Conservation (phyloP, 2,888 invertebrate genomes). For the Timandra comae region DNA sequence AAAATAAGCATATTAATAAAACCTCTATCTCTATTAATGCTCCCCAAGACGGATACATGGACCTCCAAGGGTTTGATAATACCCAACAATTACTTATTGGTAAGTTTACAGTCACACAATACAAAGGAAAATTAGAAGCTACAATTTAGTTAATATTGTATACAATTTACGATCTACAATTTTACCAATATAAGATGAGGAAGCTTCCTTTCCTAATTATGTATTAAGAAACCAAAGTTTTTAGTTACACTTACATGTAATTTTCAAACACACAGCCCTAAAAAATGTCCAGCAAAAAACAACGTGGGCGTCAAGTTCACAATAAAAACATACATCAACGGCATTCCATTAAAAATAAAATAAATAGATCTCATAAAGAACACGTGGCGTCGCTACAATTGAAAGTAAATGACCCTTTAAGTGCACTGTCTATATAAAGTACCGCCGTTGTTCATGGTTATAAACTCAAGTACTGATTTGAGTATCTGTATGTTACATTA, state of each 20-base stretch:
- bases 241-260: too few relatives aligned
- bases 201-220: too few relatives aligned
- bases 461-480: conserved; percentile 17
- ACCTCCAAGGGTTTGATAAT: conserved; percentile 60
- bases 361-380: conserved; percentile 22
- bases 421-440: conserved; percentile 33
- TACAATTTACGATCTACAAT: too few relatives aligned
- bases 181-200: too few relatives aligned
- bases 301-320: conserved; percentile 12
- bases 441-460: conserved; percentile 18
- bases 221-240: too few relatives aligned
- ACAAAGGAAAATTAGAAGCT: too few relatives aligned
- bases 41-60: conserved; percentile 51
- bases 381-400: conserved; percentile 32
- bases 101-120: too few relatives aligned
- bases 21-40: conserved; percentile 42
- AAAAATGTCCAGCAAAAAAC: too few relatives aligned
- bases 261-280: too few relatives aligned
- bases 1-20: too few relatives aligned
- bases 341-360: conserved; percentile 17
- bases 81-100: conserved; percentile 58
- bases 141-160: too few relatives aligned
- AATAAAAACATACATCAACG: conserved; percentile 12
- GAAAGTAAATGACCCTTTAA: conserved; percentile 32
- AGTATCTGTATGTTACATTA: background rate